Evolutionary conservation across 2,888 invertebrate species (phyloP), one percentile per base, ranked within the genome.

Genomic region (Harmothoe impar): DNA sequence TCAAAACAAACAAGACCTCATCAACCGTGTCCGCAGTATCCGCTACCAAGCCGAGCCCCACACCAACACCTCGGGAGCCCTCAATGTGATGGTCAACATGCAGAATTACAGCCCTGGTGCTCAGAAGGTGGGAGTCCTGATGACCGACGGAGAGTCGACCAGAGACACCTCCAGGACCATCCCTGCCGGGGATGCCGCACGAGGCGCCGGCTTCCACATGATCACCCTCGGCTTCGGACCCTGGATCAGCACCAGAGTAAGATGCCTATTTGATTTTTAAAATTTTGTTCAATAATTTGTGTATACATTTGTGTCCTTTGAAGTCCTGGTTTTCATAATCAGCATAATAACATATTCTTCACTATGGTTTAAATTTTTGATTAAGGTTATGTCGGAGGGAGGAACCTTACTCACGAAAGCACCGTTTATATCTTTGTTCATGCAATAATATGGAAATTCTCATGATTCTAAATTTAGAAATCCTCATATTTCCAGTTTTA

Each of bases 1-100:
- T 5, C 77, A 31, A 5, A 31, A 7, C 10, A 5, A 33, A 10
- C 31, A 5, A 5, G 33, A 31, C 31, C 77, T 77, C 31, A 31
- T 12, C 31, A 25, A 31, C 31, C 77, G 77, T 7, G 7, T 77
- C 10, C 10, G 5, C 7, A 23, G 12, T 33, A 29, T 77, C 3
- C 77, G 31, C 31, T 77, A 31, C 77, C 25, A 25, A 29, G 77
- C 12, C 29, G 23, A 31, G 7, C 15, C 31, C 10, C 51, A 35
- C 52, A 85, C 85, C 51, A 85, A 85, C 54, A 85, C 85, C 7
- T 35, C 85, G 10, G 85, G 51, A 10, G 85, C 85, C 51, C 25
- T 85, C 25, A 15, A 23, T n/a, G 15, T 85, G 5, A 5, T 51
- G n/a, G 43, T 51, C 54, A n/a, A 51, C 52, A 10, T n/a, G 3